phyloP scores from a whole-genome alignment of 2,888 invertebrate genomes.

The Sarcophaga variegata region DNA sequence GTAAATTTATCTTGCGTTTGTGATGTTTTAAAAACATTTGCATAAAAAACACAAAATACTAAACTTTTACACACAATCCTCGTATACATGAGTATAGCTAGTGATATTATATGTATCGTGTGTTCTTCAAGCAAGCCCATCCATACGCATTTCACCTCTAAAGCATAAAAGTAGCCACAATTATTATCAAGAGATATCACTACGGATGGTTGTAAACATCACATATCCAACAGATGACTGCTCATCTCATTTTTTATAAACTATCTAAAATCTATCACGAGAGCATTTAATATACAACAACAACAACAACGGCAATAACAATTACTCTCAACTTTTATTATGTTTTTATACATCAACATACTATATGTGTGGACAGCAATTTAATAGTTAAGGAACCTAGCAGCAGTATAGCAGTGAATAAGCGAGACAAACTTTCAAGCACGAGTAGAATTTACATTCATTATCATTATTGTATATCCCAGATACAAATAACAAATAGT shows the following conservation, averaged over 20 bases:
- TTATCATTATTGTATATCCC: not conserved
- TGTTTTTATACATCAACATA: not conserved
- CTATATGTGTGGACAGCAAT: not conserved
- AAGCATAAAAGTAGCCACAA: not conserved
- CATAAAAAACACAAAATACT: too few relatives aligned
- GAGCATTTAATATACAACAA: not conserved
- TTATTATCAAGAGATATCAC: not conserved
- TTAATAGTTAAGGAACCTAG: not conserved
- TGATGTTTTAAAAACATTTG: too few relatives aligned
- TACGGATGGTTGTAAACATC: constrained; percentile 11
- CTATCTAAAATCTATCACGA: constrained; percentile 13
- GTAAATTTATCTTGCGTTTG: too few relatives aligned
- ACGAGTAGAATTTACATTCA: not conserved
- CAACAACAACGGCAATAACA: not conserved
- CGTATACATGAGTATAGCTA: too few relatives aligned
- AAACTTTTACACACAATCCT: too few relatives aligned
- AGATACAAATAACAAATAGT: not conserved
- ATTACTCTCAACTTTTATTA: constrained; percentile 7
- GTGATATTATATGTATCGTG: too few relatives aligned
- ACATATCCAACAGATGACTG: constrained; percentile 31
- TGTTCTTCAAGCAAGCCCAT: too few relatives aligned
- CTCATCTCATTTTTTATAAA: constrained; percentile 15
- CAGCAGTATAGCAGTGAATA: constrained; percentile 14
- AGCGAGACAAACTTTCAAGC: not conserved
- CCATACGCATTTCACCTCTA: not conserved